Conservation (phyloP, 2,888 invertebrate species). For the Pachydiplax longipennis region DNA sequence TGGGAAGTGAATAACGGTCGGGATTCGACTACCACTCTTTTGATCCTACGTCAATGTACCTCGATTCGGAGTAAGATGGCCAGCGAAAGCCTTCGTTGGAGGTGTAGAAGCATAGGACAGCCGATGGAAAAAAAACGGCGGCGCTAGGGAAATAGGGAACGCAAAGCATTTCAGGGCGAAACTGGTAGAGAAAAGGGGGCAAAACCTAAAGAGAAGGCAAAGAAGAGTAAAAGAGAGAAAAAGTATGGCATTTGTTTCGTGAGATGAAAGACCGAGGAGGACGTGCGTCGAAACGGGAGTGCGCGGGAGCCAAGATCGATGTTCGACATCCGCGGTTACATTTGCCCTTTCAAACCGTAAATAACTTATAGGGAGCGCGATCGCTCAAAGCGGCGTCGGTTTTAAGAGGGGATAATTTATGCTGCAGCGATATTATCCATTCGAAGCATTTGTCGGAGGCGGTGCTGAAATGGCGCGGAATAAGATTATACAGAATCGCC, state of each 20-base stretch:
- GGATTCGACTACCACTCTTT: too few relatives aligned
- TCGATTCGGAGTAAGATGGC: too few relatives aligned
- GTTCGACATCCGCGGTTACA: background rate
- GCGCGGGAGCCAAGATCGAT: background rate
- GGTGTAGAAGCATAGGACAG: background rate
- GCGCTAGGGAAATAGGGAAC: background rate
- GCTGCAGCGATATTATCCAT: background rate
- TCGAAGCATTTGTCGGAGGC: too few relatives aligned
- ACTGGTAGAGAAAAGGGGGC: background rate
- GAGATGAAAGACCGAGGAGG: background rate
- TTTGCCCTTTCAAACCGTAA: background rate
- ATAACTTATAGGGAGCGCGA: background rate
- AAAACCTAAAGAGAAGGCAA: too few relatives aligned
- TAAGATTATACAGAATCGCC: too few relatives aligned
- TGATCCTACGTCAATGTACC: too few relatives aligned
- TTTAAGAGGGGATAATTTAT: background rate
- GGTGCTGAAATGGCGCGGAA: too few relatives aligned
- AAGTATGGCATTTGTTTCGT: background rate
- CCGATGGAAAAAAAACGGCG: background rate
- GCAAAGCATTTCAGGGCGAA: background rate
- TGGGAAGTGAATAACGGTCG: too few relatives aligned
- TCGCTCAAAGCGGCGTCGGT: background rate
- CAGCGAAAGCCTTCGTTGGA: too few relatives aligned
- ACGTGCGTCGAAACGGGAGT: background rate
- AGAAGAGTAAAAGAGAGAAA: background rate